Conservation (phyloP, 2,888 invertebrate species). For the Catocala fraxini region DNA sequence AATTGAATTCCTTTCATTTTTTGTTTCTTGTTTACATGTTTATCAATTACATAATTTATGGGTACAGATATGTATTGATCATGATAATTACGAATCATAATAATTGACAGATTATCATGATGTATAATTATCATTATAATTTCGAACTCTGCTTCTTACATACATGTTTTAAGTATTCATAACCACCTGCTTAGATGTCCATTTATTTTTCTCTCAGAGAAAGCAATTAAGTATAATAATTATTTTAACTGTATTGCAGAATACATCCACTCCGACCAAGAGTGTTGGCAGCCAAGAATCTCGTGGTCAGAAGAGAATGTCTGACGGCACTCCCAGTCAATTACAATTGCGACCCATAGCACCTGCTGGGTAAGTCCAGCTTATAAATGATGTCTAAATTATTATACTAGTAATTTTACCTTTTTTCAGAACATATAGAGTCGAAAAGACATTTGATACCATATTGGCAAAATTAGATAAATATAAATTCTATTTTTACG, state of each 20-base stretch:
- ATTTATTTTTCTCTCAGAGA: conserved; percentile 2
- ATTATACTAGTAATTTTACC: too few species aligned
- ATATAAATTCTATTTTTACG: too few species aligned
- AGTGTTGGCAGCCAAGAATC: conserved; percentile 68
- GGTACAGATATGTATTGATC: too few species aligned
- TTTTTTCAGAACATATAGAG: conserved; percentile 10
- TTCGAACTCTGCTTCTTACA: background rate
- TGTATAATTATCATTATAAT: too few species aligned
- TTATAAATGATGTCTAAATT: background rate
- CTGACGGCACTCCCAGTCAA: conserved; percentile 82
- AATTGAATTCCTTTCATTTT: too few species aligned
- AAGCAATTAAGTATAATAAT: background rate
- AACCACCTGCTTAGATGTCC: conserved; percentile 20
- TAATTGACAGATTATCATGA: too few species aligned
- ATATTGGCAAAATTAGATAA: background rate
- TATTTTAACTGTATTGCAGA: conserved; percentile 58
- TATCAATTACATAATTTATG: too few species aligned
- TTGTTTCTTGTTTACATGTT: too few species aligned
- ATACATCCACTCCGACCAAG: conserved; percentile 71
- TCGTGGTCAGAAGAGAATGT: conserved; percentile 79
- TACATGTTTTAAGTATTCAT: background rate
- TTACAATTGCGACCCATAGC: conserved; percentile 81
- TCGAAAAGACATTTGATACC: background rate
- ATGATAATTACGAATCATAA: too few species aligned
- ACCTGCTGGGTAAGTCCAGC: conserved; percentile 79